Base-by-base conservation (phyloP, 2,888 invertebrate species). In the Saturnia pavonia region DNA sequence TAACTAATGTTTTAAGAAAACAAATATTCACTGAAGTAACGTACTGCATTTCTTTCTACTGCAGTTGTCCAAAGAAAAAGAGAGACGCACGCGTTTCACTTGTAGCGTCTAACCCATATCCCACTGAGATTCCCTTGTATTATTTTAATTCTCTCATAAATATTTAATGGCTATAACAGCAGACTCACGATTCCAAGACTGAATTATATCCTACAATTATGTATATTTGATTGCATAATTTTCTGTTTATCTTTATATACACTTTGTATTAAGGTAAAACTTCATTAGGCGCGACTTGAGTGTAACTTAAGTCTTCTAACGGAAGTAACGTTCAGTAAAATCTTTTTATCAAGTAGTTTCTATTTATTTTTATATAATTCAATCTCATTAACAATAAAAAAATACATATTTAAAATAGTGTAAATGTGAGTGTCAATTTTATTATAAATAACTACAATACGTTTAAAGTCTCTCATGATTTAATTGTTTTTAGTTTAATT, bases 91-190 rank as follows among this genome's bases (percentile, higher is more conserved):
- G 54, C 43, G 60, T 69, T 71, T 67, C 69, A 67, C 45, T 67
- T 67, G n/a, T 40, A 57, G 27, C 68, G 51, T 65, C 48, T 65
- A 66, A 69, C 67, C 69, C 72, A 69, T 72, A 69, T 69, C 69
- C 69, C 72, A 70, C 68, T 51, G 72, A 70, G 71, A 74, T 75
- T 73, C 71, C 71, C 68, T 70, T 70, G 75, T 73, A 74, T 73
- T 75, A 77, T 75, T 77, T 75, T 75, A 75, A 75, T 74, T 74
- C 70, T 69, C 75, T 75, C 77, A 77, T 75, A 72, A 73, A 77
- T 77, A 77, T 75, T 74, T 73, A 75, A 69, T 69, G 70, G 65
- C 68, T 57, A 40, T 71, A 74, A 74, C 66, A 72, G 43, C 45
- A n/a, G 40, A 69, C 70, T 75, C 75, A 75, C 75, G 74, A 72